Conservation (phyloP, 2,888 invertebrate species). For the Liodrosophila aerea region DNA sequence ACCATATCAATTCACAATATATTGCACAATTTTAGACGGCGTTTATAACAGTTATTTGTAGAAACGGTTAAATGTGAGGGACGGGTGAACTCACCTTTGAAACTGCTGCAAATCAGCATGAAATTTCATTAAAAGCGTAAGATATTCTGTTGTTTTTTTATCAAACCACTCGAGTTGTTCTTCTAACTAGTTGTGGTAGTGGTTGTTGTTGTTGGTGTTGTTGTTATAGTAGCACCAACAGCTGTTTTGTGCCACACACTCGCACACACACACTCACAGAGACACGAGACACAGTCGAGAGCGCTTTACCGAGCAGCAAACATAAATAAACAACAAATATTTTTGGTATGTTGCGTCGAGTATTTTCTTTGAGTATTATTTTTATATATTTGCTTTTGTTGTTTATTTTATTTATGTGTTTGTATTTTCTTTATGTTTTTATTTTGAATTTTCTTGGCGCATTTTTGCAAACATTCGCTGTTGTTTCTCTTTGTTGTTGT, state of each 20-base stretch:
- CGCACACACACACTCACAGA: slow-evolving; percentile 12
- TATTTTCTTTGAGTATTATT: slow-evolving; percentile 29
- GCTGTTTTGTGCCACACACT: slow-evolving; percentile 55
- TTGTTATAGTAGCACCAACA: slow-evolving; percentile 55
- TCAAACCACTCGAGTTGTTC: slow-evolving; percentile 16
- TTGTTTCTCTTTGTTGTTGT: slow-evolving; percentile 16
- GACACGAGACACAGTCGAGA: slow-evolving; percentile 5
- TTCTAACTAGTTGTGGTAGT: slow-evolving; percentile 13
- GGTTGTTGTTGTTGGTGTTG: slow-evolving; percentile 21
- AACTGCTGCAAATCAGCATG: slow-evolving; percentile 6
- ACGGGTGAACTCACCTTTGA: slow-evolving; percentile 37
- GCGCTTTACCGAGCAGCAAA: slow-evolving; percentile 34
- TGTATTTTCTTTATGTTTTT: slow-evolving; percentile 16
- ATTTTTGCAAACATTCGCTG: slow-evolving; percentile 41
- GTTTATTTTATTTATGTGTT: slow-evolving; percentile 1
- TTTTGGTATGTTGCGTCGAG: slow-evolving; percentile 27
- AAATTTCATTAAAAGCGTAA: slow-evolving; percentile 12
- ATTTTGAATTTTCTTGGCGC: slow-evolving; percentile 40
- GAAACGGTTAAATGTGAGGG: not conserved
- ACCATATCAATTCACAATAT: too few species aligned
- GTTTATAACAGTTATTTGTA: slow-evolving; percentile 4
- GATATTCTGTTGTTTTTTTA: slow-evolving; percentile 22
- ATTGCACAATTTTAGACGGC: slow-evolving; percentile 12
- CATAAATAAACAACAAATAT: slow-evolving; percentile 65
- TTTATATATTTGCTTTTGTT: slow-evolving; percentile 18